Percentiles rank a stretch among this genome's conserved stretches.
phyloP scores from a whole-genome alignment of 1,140 invertebrate species.

The Drosophila erecta region DNA sequence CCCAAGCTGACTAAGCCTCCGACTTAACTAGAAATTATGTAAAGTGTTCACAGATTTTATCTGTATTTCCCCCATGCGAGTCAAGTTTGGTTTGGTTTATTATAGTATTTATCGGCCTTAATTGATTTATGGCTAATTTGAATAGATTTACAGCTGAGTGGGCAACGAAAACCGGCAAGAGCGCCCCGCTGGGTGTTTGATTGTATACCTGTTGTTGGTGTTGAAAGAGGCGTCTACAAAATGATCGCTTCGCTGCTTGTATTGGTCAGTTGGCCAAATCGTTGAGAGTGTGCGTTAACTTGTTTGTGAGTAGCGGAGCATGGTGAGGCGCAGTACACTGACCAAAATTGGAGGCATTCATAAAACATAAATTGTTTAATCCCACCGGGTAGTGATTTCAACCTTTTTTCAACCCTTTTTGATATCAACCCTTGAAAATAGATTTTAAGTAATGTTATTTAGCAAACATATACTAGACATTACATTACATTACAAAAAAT shows the following conservation, averaged over 20 bases:
- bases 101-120: constrained; percentile 53
- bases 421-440: too few species aligned
- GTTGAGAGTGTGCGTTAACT: constrained; percentile 31
- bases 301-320: constrained; percentile 35
- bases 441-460: too few species aligned
- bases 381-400: too few species aligned
- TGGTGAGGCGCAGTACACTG: constrained; percentile 49
- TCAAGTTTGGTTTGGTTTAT: constrained; percentile 39
- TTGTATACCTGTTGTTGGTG: constrained; percentile 21
- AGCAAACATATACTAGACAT: too few species aligned
- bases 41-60: constrained; percentile 52
- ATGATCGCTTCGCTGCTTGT: constrained; percentile 47
- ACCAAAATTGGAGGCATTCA: background rate
- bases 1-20: constrained; percentile 25
- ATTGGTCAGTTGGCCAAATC: constrained; percentile 55
- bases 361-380: background rate
- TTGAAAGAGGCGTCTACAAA: constrained; percentile 61
- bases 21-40: constrained; percentile 10
- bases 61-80: constrained; percentile 32
- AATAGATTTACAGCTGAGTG: constrained; percentile 73
- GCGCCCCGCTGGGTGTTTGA: constrained; percentile 1
- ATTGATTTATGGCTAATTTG: constrained; percentile 80
- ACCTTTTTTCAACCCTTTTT: too few species aligned
- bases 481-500: too few species aligned
- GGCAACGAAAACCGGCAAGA: constrained; percentile 55